phyloP scores from a whole-genome alignment of 2,113 vertebrate species.

The Erythrocebus patas region DNA sequence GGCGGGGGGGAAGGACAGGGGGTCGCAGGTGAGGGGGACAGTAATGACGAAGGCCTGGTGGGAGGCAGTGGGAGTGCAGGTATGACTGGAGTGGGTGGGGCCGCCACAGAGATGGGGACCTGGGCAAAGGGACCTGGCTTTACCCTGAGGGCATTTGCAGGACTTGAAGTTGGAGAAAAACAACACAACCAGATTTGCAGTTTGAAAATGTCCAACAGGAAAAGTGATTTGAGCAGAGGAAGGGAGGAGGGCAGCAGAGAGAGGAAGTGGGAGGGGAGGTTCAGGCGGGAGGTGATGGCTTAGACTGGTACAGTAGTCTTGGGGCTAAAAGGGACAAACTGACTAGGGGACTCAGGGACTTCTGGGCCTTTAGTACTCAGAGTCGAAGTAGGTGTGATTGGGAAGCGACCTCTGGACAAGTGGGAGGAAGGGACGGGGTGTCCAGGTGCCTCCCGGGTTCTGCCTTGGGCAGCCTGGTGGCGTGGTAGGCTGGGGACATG shows the following conservation, averaged over 20 bases:
- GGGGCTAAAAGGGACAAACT: not conserved
- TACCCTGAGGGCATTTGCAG: not conserved
- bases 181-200: not conserved
- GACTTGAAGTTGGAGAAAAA: not conserved
- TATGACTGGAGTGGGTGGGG: not conserved
- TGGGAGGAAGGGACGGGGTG: not conserved
- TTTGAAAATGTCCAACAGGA: not conserved
- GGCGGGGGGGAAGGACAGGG: not conserved
- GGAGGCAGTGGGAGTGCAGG: not conserved
- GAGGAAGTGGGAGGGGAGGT: not conserved
- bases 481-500: not conserved
- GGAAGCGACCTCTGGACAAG: not conserved
- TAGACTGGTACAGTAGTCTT: fast-evolving
- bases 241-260: not conserved
- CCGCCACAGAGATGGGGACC: not conserved
- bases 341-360: not conserved
- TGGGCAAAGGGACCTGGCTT: not conserved
- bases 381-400: no score
- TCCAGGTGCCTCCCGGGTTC: not conserved
- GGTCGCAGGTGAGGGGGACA: not conserved
- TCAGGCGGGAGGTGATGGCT: not conserved
- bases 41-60: not conserved
- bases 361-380: no score
- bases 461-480: not conserved
- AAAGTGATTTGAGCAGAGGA: not conserved